Evolutionary conservation across 2,113 vertebrate genomes (phyloP).

Genomic region (Bos indicus): DNA sequence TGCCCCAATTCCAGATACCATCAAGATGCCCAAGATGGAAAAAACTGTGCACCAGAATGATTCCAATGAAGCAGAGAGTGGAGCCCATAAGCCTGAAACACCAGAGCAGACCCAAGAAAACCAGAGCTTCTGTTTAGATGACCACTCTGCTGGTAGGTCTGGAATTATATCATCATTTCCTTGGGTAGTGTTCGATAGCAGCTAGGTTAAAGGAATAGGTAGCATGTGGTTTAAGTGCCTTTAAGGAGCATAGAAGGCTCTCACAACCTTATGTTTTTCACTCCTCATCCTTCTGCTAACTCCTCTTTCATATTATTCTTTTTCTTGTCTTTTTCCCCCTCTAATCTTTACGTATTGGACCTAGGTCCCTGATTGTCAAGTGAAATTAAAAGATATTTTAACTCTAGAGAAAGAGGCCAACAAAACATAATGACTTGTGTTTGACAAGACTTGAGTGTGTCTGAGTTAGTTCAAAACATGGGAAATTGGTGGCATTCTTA

Average conservation of each 20-base stretch:
- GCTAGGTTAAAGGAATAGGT: not conserved
- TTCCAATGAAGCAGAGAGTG: not conserved
- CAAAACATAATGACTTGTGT: not conserved
- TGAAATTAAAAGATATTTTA: not conserved
- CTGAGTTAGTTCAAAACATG: not conserved
- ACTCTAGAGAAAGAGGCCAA: not conserved
- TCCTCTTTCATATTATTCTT: not conserved
- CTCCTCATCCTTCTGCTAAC: not conserved
- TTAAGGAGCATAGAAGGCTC: not conserved
- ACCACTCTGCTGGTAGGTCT: conserved; percentile 16
- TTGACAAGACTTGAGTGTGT: not conserved
- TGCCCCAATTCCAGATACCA: conserved; percentile 20
- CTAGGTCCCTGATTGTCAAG: not conserved
- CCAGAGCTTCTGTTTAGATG: not conserved
- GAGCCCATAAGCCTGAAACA: not conserved
- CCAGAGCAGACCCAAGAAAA: not conserved
- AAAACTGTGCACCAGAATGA: not conserved
- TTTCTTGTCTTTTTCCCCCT: not conserved
- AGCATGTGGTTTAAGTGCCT: not conserved
- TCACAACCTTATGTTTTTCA: not conserved
- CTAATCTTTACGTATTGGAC: not conserved
- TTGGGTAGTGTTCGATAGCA: not conserved
- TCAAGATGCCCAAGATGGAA: conserved; percentile 49
- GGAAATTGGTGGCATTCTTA: not conserved
- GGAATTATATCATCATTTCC: not conserved